Percentiles rank a stretch among this genome's conserved stretches.
These are phyloP conservation scores for Podargus strigoides DNA, from an alignment of 2,797 vertebrate genomes.

Conservation along the genomic window DNA sequence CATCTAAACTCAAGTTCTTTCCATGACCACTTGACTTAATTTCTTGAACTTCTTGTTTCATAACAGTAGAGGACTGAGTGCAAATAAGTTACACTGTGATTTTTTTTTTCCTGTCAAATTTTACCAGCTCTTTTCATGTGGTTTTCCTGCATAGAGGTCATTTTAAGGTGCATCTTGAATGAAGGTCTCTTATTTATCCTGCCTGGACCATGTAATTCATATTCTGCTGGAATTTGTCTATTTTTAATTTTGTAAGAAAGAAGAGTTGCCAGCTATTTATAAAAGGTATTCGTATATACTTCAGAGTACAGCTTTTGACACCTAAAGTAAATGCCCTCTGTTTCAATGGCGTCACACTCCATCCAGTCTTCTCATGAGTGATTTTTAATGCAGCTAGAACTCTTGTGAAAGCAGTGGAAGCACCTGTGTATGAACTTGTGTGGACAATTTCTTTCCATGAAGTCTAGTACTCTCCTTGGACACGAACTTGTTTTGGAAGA, in stretches of 20 bases:
- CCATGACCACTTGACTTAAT: neutral
- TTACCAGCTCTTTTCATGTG: neutral
- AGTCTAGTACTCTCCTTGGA: neutral
- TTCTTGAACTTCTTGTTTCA: neutral
- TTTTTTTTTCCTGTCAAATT: neutral
- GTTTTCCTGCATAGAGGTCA: fast-evolving
- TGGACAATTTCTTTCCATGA: neutral
- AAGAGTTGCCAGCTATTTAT: neutral
- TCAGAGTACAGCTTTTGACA: neutral
- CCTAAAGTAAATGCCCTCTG: neutral
- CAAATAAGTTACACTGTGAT: neutral
- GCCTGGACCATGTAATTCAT: neutral
- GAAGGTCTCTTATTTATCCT: neutral
- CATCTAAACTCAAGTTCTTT: neutral
- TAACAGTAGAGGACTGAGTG: neutral
- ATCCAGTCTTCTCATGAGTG: neutral
- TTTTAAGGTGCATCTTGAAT: neutral
- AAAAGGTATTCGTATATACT: neutral
- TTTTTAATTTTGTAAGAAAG: neutral
- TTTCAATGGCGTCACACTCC: neutral
- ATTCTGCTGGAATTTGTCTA: neutral
- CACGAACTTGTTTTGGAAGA: neutral
- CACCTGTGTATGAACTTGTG: neutral
- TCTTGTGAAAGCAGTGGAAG: neutral
- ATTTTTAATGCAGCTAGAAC: neutral